Evolutionary conservation across 2,113 vertebrate species (phyloP), one percentile per base, ranked within the genome.

Genomic region (Cervus canadensis): DNA sequence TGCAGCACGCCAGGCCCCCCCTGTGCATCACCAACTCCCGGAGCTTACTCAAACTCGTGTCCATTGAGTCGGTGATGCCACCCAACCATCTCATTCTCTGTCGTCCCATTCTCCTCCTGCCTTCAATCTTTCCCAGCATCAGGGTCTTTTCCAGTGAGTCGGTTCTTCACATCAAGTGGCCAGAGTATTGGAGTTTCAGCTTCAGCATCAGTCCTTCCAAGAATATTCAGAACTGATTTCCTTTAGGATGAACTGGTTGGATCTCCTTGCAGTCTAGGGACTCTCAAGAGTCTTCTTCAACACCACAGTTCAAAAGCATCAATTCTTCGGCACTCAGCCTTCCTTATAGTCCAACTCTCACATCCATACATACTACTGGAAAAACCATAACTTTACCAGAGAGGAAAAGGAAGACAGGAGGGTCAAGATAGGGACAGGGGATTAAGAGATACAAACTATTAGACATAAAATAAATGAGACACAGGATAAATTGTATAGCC

Each of bases 1-100:
- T 0, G 5, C n/a, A 40, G 67, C 67, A 23, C 0, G 1, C 19
- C n/a, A 40, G 67, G 19, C 67, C 19, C 12, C 12, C n/a, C n/a
- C n/a, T 40, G 9, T 36, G 19, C n/a, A 36, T 36, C 67, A 71
- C 19, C n/a, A 40, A 23, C 16, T 23, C 67, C n/a, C 5, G 5
- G 2, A 71, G 67, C 2, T 71, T 12, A 12, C 9, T 40, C n/a
- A 71, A 40, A 71, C n/a, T 71, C 67, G 3, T 40, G n/a, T 71
- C 19, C 67, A 23, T 71, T 4, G 9, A 40, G 1, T 71, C 64
- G 3, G 19, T 71, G n/a, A 6, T 71, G 67, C n/a, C 67, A 67
- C 36, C 64, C 16, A 67, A 19, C 33, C 17, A 23, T 12, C n/a
- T 23, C 9, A 71, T 36, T 9, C 67, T 23, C n/a, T 40, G 67